Evolutionary conservation across 2,113 vertebrate genomes (phyloP).

Genomic region (Nothocercus nigrocapillus): DNA sequence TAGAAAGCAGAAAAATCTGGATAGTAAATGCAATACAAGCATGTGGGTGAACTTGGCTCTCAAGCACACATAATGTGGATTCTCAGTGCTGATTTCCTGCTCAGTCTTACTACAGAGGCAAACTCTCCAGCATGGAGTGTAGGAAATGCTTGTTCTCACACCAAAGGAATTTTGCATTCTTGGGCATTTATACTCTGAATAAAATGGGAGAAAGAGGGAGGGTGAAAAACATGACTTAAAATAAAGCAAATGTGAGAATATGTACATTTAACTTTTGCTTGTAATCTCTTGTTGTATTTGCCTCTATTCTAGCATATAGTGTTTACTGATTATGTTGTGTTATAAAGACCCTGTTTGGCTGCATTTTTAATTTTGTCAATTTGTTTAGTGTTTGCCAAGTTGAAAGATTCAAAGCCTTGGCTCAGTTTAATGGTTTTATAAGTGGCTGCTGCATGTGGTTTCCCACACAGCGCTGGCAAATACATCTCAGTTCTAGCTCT

Average conservation of each 20-base stretch:
- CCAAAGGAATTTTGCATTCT: not conserved
- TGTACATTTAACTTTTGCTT: not conserved
- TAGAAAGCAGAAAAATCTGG: not conserved
- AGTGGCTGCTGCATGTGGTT: not conserved
- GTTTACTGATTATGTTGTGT: not conserved
- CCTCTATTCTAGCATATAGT: not conserved
- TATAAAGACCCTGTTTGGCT: not conserved
- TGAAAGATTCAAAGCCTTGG: not conserved
- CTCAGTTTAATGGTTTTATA: not conserved
- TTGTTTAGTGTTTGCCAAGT: not conserved
- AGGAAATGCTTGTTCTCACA: not conserved
- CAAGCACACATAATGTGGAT: not conserved
- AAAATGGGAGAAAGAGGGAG: not conserved
- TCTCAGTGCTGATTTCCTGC: not conserved
- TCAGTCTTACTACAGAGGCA: not conserved
- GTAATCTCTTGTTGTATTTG: not conserved
- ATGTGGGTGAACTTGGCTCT: slow-evolving; percentile 13
- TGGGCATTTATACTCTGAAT: not conserved
- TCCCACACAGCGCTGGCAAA: not conserved
- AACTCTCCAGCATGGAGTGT: not conserved
- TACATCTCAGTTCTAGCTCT: not conserved
- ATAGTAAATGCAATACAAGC: slow-evolving; percentile 5
- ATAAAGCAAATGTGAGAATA: not conserved
- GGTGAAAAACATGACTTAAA: not conserved
- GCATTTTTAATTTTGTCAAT: not conserved